Percentiles rank a stretch among this genome's conserved stretches.
These are phyloP conservation scores for Calycopis cecrops DNA, from an alignment of 1,140 invertebrate genomes.

Conservation along the genomic window DNA sequence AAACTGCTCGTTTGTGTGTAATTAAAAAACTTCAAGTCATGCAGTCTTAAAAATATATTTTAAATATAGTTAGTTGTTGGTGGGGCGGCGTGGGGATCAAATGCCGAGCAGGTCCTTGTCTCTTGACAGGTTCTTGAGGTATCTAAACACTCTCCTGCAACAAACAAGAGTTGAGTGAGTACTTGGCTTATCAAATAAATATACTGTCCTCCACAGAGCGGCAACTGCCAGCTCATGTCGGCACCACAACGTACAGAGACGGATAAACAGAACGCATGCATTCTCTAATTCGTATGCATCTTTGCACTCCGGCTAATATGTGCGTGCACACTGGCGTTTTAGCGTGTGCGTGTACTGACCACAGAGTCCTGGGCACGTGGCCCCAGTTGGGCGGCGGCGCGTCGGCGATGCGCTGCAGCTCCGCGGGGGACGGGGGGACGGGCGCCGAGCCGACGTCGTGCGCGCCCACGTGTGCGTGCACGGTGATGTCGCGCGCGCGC, in stretches of 20 bases:
- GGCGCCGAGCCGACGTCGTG: neutral
- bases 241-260: neutral
- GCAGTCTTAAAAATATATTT: conserved; percentile 8
- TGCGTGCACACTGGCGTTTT: too few species aligned
- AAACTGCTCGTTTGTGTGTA: too few species aligned
- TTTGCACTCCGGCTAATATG: too few species aligned
- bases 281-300: too few species aligned
- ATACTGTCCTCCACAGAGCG: too few species aligned
- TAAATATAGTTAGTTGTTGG: neutral
- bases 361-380: conserved; percentile 45
- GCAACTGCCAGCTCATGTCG: too few species aligned
- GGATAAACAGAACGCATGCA: neutral
- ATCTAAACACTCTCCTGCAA: conserved; percentile 52
- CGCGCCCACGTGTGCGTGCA: conserved; percentile 18
- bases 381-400: conserved; percentile 43
- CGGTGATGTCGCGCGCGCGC: conserved; percentile 26
- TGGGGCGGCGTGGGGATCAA: conserved; percentile 3
- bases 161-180: too few species aligned
- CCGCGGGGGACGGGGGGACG: neutral
- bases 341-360: conserved; percentile 27
- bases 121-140: conserved; percentile 42
- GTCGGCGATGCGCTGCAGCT: conserved; percentile 17
- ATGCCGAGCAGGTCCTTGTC: conserved; percentile 28
- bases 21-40: neutral
- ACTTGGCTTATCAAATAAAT: too few species aligned